Conservation (phyloP, 1,140 invertebrate genomes). For the Drosophila sproati region DNA sequence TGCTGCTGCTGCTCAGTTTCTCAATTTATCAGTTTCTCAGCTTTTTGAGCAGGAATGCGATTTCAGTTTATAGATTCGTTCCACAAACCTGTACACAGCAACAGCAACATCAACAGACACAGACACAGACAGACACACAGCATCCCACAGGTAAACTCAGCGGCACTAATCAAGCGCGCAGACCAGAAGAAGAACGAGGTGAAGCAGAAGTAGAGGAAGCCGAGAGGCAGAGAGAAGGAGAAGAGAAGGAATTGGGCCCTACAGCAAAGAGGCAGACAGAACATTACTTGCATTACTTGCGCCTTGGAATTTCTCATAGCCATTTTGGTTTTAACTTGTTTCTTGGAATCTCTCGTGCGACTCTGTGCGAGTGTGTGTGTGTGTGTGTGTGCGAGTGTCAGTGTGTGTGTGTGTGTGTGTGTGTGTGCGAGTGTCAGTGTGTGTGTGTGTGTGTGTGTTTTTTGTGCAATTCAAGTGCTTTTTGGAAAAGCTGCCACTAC, state of each 20-base stretch:
- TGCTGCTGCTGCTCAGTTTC: no score
- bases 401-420: neutral
- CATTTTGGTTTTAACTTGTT: constrained; percentile 66
- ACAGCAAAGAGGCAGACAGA: neutral
- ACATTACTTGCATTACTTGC: constrained; percentile 67
- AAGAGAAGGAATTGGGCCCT: constrained; percentile 24
- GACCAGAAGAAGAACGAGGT: neutral
- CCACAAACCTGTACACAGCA: constrained; percentile 67
- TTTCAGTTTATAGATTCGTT: constrained; percentile 79
- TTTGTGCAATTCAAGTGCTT: constrained; percentile 67
- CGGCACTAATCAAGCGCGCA: constrained; percentile 71
- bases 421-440: neutral
- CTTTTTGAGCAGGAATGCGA: constrained; percentile 54
- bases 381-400: neutral
- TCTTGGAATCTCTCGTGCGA: constrained; percentile 60
- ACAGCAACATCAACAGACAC: no score
- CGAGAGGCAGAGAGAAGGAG: constrained; percentile 3
- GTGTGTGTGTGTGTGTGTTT: neutral
- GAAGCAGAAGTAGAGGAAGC: constrained; percentile 8
- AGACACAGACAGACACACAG: neutral
- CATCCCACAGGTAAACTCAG: constrained; percentile 73
- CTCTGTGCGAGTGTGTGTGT: neutral
- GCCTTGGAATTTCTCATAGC: constrained; percentile 72
- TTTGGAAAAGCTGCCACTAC: constrained; percentile 46
- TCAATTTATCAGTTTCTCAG: constrained; percentile 54